These are phyloP conservation scores for Drosophila auraria DNA, from an alignment of 1,140 invertebrate genomes.

Conservation along the genomic window DNA sequence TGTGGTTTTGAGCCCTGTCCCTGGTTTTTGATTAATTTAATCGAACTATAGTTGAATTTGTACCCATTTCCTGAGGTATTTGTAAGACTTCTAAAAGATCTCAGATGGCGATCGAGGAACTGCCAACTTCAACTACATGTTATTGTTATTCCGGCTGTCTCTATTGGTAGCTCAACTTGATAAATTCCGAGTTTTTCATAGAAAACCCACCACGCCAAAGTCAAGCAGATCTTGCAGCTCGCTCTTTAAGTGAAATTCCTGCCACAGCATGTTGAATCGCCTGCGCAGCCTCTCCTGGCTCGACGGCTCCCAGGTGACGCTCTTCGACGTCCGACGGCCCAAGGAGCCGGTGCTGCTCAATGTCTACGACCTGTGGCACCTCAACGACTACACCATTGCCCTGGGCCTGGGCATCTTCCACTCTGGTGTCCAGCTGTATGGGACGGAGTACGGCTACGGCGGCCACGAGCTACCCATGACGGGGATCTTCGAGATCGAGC, in stretches of 20 bases:
- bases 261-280: constrained; percentile 9
- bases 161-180: too few species aligned
- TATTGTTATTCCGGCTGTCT: too few species aligned
- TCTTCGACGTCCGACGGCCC: constrained; percentile 27
- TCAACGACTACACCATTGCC: constrained; percentile 95
- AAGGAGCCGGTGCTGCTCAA: constrained; percentile 63
- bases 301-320: neutral
- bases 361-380: constrained; percentile 57
- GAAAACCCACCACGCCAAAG: neutral
- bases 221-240: too few species aligned
- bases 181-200: too few species aligned
- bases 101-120: too few species aligned
- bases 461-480: constrained; percentile 94
- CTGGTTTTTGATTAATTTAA: too few species aligned
- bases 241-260: neutral
- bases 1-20: too few species aligned
- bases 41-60: too few species aligned
- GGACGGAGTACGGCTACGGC: constrained; percentile 97
- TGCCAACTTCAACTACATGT: too few species aligned
- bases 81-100: too few species aligned
- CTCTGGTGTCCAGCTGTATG: constrained; percentile 98
- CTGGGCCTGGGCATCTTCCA: constrained; percentile 98
- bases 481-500: constrained; percentile 97
- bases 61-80: too few species aligned
- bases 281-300: constrained; percentile 34